phyloP scores from a whole-genome alignment of 2,888 invertebrate species.

The Chymomyza amoena region DNA sequence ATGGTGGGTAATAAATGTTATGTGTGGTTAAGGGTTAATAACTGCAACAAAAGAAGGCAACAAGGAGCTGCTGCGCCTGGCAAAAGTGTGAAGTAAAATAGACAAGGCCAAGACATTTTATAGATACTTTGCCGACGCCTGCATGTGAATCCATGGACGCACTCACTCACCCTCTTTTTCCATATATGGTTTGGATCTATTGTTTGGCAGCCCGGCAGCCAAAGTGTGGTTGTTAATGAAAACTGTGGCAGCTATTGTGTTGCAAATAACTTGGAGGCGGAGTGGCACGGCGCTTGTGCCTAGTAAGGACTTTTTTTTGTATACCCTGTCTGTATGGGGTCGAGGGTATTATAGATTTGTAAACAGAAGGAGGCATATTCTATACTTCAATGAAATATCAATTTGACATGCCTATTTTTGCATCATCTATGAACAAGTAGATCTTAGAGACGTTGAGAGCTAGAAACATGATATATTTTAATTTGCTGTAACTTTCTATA shows the following conservation, averaged over 20 bases:
- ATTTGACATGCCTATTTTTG: no score
- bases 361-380: no score
- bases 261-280: constrained; percentile 32
- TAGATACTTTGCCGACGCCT: constrained; percentile 37
- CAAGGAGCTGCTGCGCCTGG: constrained; percentile 4
- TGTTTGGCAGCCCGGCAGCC: constrained; percentile 2
- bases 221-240: constrained; percentile 70
- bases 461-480: no score
- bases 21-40: constrained; percentile 77
- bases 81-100: constrained; percentile 29
- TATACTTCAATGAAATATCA: no score
- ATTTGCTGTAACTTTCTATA: no score
- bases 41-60: constrained; percentile 63
- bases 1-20: constrained; percentile 71
- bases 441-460: no score
- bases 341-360: no score
- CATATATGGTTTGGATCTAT: background rate
- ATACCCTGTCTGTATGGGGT: no score
- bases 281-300: constrained; percentile 20
- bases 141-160: background rate
- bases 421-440: no score
- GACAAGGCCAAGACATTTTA: constrained; percentile 57
- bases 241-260: constrained; percentile 54
- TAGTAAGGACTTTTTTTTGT: constrained; percentile 8
- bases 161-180: background rate